Percentiles rank a stretch among this genome's conserved stretches.
These are phyloP conservation scores for Drosophila serrata DNA, from an alignment of 1,140 invertebrate genomes.

Conservation along the genomic window DNA sequence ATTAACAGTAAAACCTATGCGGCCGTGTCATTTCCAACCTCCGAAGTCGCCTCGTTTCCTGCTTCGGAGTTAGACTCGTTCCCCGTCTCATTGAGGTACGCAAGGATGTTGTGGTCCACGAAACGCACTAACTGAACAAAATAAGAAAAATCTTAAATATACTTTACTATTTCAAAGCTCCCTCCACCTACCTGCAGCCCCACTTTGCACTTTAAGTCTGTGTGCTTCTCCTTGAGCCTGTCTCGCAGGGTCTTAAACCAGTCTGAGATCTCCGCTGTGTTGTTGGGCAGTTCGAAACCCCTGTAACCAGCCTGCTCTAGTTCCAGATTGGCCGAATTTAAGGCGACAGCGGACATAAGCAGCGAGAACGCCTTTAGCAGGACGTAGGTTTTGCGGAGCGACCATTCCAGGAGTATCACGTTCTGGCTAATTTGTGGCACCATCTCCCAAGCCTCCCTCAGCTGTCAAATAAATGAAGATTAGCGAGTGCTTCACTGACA, in stretches of 20 bases:
- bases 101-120: slow-evolving; percentile 61
- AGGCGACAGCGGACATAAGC: slow-evolving; percentile 43
- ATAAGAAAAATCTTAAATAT: background rate
- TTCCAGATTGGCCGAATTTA: slow-evolving; percentile 37
- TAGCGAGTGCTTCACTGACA: background rate
- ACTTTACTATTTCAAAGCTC: background rate
- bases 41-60: slow-evolving; percentile 47
- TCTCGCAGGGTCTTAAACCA: slow-evolving; percentile 57
- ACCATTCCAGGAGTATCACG: slow-evolving; percentile 48
- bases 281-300: slow-evolving; percentile 54
- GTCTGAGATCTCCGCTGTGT: slow-evolving; percentile 12
- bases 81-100: slow-evolving; percentile 33
- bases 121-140: slow-evolving; percentile 43
- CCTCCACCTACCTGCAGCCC: slow-evolving; percentile 28
- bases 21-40: slow-evolving; percentile 38
- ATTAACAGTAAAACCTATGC: slow-evolving; percentile 5
- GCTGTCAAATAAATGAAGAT: slow-evolving; percentile 15
- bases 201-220: slow-evolving; percentile 12
- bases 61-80: slow-evolving; percentile 54
- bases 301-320: slow-evolving; percentile 57
- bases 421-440: slow-evolving; percentile 35
- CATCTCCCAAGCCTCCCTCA: slow-evolving; percentile 62
- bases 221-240: slow-evolving; percentile 52
- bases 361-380: slow-evolving; percentile 49
- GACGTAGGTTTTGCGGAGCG: slow-evolving; percentile 40